These are phyloP conservation scores for Rhineura floridana DNA, from an alignment of 2,113 vertebrate species.

Conservation along the genomic window DNA sequence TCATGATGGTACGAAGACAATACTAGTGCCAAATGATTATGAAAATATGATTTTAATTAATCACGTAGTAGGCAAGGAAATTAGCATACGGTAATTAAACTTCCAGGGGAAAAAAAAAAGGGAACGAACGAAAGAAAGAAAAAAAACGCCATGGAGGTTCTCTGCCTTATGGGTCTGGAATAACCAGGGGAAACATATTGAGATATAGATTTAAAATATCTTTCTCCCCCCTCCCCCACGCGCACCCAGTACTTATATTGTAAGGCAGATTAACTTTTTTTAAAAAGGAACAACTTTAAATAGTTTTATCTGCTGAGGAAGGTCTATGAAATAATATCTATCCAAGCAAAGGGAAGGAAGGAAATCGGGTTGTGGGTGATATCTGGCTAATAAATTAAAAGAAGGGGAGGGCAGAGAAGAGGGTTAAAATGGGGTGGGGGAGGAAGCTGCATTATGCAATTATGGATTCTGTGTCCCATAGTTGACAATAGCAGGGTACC, in stretches of 20 bases:
- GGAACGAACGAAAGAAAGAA: conserved; percentile 42
- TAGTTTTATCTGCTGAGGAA: conserved; percentile 74
- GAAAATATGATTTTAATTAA: conserved; percentile 95
- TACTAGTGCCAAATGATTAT: conserved; percentile 90
- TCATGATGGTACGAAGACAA: conserved; percentile 88
- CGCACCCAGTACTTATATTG: conserved; percentile 71
- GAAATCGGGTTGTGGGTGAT: conserved; percentile 82
- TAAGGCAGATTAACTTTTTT: conserved; percentile 88
- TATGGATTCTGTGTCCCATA: conserved; percentile 95
- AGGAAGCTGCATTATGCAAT: conserved; percentile 92
- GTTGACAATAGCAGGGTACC: conserved; percentile 95
- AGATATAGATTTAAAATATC: conserved; percentile 64
- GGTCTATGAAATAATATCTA: conserved; percentile 75
- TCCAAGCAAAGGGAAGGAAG: conserved; percentile 66
- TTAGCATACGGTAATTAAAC: conserved; percentile 91
- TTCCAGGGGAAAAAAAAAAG: conserved; percentile 55
- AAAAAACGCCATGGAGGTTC: conserved; percentile 81
- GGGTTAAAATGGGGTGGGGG: conserved; percentile 29
- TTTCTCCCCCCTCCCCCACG: conserved; percentile 61
- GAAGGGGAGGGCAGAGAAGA: neutral
- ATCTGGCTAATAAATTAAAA: conserved; percentile 79
- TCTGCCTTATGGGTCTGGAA: conserved; percentile 80
- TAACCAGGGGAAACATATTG: conserved; percentile 59
- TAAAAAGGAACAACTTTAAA: conserved; percentile 85
- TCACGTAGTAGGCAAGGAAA: conserved; percentile 87